Evolutionary conservation across 2,888 invertebrate species (phyloP), one percentile per base, ranked within the genome.

Genomic region (Calephelis perditalis): DNA sequence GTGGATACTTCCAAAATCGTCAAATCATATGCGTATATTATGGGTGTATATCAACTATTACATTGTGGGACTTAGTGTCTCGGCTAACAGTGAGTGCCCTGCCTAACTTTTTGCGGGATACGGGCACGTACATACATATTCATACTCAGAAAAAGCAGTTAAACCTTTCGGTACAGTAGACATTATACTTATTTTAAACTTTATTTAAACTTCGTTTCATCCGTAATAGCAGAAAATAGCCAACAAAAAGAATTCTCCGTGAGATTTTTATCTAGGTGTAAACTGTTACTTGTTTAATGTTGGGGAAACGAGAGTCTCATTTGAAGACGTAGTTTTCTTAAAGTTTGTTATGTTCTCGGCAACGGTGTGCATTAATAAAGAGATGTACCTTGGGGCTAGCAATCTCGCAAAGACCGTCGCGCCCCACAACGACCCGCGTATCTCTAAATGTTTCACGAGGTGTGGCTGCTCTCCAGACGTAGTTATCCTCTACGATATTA

Each of bases 271-370:
- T 73, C 71, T 71, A 71, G 78, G 69, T 77, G 81, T 83, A 84
- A 82, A 83, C 77, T 77, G 79, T 79, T 79, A 76, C 78, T 81
- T 79, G 83, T 80, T 82, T 82, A 83, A 78, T 76, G 77, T 75
- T 65, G 71, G 68, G 73, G 75, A 80, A 82, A 82, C 78, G 78
- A 75, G 76, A 66, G 68, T 68, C 70, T 70, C 71, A 70, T 75
- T 68, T 71, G 65, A 68, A 69, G 52, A 35, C 52, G 72, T 75
- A 76, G 82, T 80, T 81, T 82, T 79, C 81, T 79, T 79, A 74
- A 82, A 84, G 79, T 81, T 81, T 75, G 81, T 81, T 82, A 79
- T 73, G 76, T 71, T 68, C 70, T 66, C 66, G 65, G 65, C 67
- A 66, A 68, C 69, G 71, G 68, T 68, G 73, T 77, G 77, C 74